Evolutionary conservation across 2,797 vertebrate genomes (phyloP).

Genomic region (Cyclura pinguis): DNA sequence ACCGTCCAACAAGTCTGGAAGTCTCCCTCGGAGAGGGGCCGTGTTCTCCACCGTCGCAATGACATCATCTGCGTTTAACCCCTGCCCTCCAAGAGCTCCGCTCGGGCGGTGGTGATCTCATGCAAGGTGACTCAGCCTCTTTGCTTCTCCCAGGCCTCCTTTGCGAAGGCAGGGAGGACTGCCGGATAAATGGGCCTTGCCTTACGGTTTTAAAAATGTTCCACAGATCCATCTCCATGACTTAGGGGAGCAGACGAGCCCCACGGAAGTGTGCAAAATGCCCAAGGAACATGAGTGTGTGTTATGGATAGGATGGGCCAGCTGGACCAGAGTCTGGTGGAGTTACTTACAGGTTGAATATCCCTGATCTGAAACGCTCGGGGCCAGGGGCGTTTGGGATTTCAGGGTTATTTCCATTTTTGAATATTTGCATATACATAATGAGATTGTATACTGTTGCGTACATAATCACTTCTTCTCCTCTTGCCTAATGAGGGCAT

Average conservation of each 20-base stretch:
- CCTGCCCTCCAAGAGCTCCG: fast-evolving
- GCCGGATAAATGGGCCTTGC: not conserved
- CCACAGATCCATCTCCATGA: too few relatives aligned
- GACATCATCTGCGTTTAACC: fast-evolving
- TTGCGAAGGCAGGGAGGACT: not conserved
- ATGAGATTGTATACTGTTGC: too few relatives aligned
- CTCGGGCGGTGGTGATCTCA: not conserved
- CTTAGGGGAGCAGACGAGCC: not conserved
- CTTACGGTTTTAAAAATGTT: not conserved
- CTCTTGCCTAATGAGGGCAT: too few relatives aligned
- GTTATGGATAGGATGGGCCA: not conserved
- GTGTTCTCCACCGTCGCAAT: fast-evolving
- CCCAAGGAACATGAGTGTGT: not conserved
- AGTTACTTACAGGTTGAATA: not conserved
- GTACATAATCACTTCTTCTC: too few relatives aligned
- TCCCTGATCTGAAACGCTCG: too few relatives aligned
- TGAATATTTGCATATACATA: too few relatives aligned
- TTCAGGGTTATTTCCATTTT: too few relatives aligned
- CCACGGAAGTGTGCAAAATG: not conserved
- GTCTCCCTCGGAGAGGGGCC: fast-evolving
- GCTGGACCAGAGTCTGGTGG: too few relatives aligned
- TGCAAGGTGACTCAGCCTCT: not conserved
- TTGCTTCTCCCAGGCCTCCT: not conserved
- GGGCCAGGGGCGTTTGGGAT: too few relatives aligned
- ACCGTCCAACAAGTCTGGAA: not conserved